Base-by-base conservation (phyloP, 1,140 invertebrate genomes). In the Amyelois transitella region DNA sequence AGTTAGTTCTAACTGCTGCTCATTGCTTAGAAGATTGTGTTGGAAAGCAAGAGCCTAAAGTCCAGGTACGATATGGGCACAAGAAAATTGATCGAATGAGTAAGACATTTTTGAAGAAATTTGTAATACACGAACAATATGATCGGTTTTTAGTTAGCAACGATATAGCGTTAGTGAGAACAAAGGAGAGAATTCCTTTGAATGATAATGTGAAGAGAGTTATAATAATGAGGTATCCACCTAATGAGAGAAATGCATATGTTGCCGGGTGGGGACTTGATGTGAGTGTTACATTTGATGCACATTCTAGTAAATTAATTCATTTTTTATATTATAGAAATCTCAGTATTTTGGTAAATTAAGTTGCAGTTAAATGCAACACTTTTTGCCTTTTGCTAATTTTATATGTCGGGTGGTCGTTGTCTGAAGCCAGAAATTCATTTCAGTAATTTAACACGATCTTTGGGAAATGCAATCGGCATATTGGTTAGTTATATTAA, bases 211-310 rank as follows among this genome's bases (percentile, higher is more conserved):
- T 28, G 12, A 54, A 61, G 19, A 51, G 66, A n/a, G 54, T 72
- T 2, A 58, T 59, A 5, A 7, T 72, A 10, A 22, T 63, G 49
- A 32, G 14, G 14, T 18, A 43, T 8, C 51, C 58, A 2, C 55
- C 58, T n/a, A 51, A 53, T 8, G 51, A 43, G 1, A 57, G 38
- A 19, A 44, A 19, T 20, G 69, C 48, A 1, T 48, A 58, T 17
- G 52, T 67, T 7, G 62, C 68, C 54, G 68, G 68, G 4, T 70
- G 68, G 68, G 68, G 68, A 20, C 10, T 55, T 12, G n/a, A 2
- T 8, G 25, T 28, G 12, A 28, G 25, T 28, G n/a, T n/a, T n/a
- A n/a, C n/a, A n/a, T n/a, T n/a, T n/a, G n/a, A n/a, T n/a, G n/a
- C n/a, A n/a, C n/a, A n/a, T n/a, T n/a, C n/a, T n/a, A n/a, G n/a